These are phyloP conservation scores for Neoscelio sp. DNA, from an alignment of 2,888 invertebrate species.

Conservation along the genomic window DNA sequence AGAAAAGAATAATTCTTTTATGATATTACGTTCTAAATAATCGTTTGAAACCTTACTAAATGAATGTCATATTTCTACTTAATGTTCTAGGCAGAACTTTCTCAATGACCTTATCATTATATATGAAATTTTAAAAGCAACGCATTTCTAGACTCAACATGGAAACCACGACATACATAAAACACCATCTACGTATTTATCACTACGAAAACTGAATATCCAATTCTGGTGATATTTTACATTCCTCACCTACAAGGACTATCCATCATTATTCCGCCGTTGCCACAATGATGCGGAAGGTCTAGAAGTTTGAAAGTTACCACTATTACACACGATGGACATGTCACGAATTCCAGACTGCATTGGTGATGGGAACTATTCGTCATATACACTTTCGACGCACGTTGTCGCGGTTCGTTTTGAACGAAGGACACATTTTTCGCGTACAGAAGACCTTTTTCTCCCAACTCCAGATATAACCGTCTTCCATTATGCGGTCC, in stretches of 20 bases:
- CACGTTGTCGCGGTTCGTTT: conserved; percentile 72
- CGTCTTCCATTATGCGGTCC: conserved; percentile 81
- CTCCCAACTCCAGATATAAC: conserved; percentile 81
- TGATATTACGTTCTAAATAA: no score
- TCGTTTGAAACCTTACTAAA: no score
- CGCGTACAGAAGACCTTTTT: conserved; percentile 80
- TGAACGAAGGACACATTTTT: conserved; percentile 78
- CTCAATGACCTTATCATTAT: no score
- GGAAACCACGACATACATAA: no score
- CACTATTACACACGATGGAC: conserved; percentile 87
- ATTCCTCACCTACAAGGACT: conserved; percentile 82
- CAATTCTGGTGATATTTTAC: no score
- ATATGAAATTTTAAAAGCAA: no score
- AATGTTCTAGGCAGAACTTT: no score
- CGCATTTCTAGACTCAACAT: no score
- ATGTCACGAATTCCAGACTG: conserved; percentile 87
- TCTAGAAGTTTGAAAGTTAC: conserved; percentile 84
- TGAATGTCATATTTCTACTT: no score
- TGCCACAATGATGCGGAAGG: conserved; percentile 81
- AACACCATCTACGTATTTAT: no score
- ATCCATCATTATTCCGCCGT: conserved; percentile 78
- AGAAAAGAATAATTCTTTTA: no score
- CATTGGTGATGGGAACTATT: conserved; percentile 84
- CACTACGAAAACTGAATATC: no score
- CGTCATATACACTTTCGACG: conserved; percentile 71